A percentile compares a stretch with the other conserved stretches of the same genome.
phyloP scores from a whole-genome alignment of 2,888 invertebrate genomes.

The Drosophila anomelani region DNA sequence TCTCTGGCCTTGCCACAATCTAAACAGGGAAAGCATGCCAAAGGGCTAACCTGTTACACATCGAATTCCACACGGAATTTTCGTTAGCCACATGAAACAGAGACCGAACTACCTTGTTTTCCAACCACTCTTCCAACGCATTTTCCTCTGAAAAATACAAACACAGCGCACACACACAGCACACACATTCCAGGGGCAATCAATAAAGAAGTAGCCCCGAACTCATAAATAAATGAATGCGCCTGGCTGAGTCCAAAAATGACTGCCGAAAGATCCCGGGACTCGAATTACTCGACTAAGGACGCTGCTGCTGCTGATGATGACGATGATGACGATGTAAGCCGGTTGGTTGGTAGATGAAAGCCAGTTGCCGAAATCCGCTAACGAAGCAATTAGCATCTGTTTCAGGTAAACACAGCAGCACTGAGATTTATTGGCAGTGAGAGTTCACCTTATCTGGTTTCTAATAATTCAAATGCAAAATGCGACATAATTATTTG shows the following conservation, averaged over 20 bases:
- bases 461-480: background rate
- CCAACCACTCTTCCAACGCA: background rate
- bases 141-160: constrained; percentile 22
- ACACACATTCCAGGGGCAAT: constrained; percentile 48
- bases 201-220: constrained; percentile 61
- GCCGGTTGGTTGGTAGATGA: constrained; percentile 9
- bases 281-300: constrained; percentile 5
- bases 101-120: background rate
- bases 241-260: constrained; percentile 38
- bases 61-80: background rate
- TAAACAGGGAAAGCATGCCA: background rate
- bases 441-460: background rate
- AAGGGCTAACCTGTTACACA: background rate
- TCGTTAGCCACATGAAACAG: background rate
- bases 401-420: constrained; percentile 20
- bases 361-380: constrained; percentile 52
- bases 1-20: background rate
- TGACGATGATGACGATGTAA: constrained; percentile 4
- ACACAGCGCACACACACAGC: background rate
- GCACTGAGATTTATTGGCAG: constrained; percentile 16
- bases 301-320: background rate
- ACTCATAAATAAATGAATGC: constrained; percentile 58
- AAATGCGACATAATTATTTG: background rate
- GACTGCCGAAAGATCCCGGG: background rate
- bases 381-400: constrained; percentile 75